phyloP scores from a whole-genome alignment of 1,140 invertebrate genomes.

The Zaprionus nigranus region DNA sequence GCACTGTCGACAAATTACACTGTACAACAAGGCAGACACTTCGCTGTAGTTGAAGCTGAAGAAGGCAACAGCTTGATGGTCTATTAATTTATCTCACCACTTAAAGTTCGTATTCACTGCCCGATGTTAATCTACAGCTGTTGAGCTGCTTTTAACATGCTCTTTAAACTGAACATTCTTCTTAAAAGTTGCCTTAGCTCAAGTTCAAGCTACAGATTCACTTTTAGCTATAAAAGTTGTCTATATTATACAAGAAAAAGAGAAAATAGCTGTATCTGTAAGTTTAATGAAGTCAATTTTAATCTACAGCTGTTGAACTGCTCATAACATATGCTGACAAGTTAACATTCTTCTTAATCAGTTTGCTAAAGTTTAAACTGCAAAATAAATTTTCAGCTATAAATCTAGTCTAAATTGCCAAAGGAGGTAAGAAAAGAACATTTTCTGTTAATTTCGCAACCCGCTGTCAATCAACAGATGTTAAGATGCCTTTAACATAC shows the following conservation, averaged over 20 bases:
- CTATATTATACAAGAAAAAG: no score
- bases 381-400: background rate
- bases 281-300: background rate
- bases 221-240: no score
- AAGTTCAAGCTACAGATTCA: background rate
- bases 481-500: background rate
- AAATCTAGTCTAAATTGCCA: background rate
- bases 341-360: background rate
- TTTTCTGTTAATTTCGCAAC: no score
- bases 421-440: background rate
- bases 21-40: conserved; percentile 1
- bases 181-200: background rate
- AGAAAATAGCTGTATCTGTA: no score
- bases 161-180: background rate
- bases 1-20: conserved; percentile 43
- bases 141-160: background rate
- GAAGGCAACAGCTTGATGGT: background rate
- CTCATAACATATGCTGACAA: background rate
- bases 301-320: background rate
- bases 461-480: background rate
- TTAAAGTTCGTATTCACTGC: no score
- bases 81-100: no score
- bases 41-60: background rate
- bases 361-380: background rate
- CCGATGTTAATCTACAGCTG: background rate